phyloP scores from a whole-genome alignment of 2,797 vertebrate genomes.

The Hydrophis major region DNA sequence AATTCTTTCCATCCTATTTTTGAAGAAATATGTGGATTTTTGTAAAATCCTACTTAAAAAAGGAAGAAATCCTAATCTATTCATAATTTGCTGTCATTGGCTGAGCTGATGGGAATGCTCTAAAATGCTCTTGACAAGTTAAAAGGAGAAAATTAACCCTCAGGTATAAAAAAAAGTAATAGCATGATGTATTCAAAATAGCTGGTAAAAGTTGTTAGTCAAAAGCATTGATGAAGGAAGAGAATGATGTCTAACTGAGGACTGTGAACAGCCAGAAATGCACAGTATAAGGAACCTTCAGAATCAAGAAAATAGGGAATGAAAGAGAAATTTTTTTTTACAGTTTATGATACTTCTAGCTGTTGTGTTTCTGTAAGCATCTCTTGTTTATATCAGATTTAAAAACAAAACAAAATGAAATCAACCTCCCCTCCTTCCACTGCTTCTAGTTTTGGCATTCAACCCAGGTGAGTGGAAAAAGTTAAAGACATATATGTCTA shows the following conservation, averaged over 20 bases:
- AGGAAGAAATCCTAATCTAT: not conserved
- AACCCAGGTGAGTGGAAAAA: not conserved
- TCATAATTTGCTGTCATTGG: not conserved
- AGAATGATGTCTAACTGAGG: not conserved
- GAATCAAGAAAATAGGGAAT: not conserved
- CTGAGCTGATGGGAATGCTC: not conserved
- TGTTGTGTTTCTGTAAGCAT: not conserved
- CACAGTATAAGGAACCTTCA: not conserved
- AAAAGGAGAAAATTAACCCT: not conserved
- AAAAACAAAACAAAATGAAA: not conserved
- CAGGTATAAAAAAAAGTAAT: no score
- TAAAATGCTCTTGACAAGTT: not conserved
- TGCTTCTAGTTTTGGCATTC: not conserved
- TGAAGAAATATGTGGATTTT: not conserved
- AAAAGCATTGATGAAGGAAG: not conserved
- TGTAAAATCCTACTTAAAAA: not conserved
- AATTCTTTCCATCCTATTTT: not conserved
- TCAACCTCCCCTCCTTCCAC: not conserved
- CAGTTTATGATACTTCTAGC: not conserved
- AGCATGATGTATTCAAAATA: not conserved
- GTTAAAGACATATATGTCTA: not conserved
- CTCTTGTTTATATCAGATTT: not conserved
- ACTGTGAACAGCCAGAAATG: not conserved
- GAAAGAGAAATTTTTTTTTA: no score
- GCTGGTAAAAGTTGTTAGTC: not conserved